phyloP scores from a whole-genome alignment of 2,888 invertebrate genomes.

The Magallana nippona region DNA sequence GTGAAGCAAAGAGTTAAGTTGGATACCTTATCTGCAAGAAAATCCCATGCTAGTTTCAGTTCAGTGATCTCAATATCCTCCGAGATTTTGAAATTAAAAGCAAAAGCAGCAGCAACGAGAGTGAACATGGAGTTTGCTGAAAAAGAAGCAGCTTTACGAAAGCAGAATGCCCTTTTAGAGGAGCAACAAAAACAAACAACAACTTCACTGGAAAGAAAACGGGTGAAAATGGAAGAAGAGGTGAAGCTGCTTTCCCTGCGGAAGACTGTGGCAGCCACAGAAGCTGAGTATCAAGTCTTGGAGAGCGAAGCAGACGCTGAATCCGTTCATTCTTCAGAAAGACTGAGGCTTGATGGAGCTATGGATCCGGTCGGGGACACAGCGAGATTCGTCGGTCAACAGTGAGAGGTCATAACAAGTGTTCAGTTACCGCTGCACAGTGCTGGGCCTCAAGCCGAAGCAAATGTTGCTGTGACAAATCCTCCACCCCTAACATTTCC shows the following conservation, averaged over 20 bases:
- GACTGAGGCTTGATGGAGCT: too few relatives aligned
- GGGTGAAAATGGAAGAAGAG: neutral
- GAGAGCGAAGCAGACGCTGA: neutral
- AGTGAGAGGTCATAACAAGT: too few relatives aligned
- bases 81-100: neutral
- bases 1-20: too few relatives aligned
- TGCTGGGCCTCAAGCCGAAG: too few relatives aligned
- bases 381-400: too few relatives aligned
- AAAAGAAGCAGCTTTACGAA: slow-evolving; percentile 6
- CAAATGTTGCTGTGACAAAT: too few relatives aligned
- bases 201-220: neutral
- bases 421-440: too few relatives aligned
- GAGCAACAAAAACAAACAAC: neutral
- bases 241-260: neutral
- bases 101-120: slow-evolving; percentile 2
- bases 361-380: too few relatives aligned
- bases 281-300: neutral
- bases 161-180: neutral
- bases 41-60: too few relatives aligned
- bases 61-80: too few relatives aligned
- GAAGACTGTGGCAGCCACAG: neutral
- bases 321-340: too few relatives aligned
- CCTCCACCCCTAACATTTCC: neutral
- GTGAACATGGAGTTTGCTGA: neutral
- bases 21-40: too few relatives aligned